Evolutionary conservation across 1,140 invertebrate genomes (phyloP).

Genomic region (Ridgeia piscesae): DNA sequence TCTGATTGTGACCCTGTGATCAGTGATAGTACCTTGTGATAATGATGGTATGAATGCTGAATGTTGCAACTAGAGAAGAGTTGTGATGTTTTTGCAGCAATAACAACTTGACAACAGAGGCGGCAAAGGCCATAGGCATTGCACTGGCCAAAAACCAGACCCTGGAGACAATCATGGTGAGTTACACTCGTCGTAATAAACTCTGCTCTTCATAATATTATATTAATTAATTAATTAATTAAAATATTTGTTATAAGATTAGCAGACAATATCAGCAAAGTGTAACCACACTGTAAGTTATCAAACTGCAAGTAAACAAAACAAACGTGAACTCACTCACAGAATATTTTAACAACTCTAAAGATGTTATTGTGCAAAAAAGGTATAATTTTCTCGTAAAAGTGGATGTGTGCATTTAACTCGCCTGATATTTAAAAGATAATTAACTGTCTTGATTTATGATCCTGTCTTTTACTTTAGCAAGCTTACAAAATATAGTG

Average conservation of each 20-base stretch:
- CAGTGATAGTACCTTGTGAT: neutral
- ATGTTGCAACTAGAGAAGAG: neutral
- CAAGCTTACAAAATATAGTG: neutral
- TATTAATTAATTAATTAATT: no score
- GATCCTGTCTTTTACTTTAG: neutral
- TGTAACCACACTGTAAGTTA: no score
- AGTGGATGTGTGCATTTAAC: neutral
- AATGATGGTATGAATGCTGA: neutral
- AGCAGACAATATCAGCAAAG: no score
- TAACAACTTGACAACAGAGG: slow-evolving; percentile 42
- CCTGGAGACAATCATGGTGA: slow-evolving; percentile 47
- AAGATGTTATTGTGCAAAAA: neutral
- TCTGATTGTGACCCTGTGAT: neutral
- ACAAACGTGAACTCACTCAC: no score
- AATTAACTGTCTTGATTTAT: neutral
- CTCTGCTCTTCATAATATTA: neutral
- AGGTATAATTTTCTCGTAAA: neutral
- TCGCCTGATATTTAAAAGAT: neutral
- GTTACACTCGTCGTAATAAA: slow-evolving; percentile 5
- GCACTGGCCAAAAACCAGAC: slow-evolving; percentile 43
- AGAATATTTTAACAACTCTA: no score
- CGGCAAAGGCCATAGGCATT: slow-evolving; percentile 34
- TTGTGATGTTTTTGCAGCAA: slow-evolving; percentile 37
- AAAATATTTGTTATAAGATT: no score
- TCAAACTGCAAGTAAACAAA: no score